Conservation (phyloP, 1,140 invertebrate genomes). For the Drosophila lowei region DNA sequence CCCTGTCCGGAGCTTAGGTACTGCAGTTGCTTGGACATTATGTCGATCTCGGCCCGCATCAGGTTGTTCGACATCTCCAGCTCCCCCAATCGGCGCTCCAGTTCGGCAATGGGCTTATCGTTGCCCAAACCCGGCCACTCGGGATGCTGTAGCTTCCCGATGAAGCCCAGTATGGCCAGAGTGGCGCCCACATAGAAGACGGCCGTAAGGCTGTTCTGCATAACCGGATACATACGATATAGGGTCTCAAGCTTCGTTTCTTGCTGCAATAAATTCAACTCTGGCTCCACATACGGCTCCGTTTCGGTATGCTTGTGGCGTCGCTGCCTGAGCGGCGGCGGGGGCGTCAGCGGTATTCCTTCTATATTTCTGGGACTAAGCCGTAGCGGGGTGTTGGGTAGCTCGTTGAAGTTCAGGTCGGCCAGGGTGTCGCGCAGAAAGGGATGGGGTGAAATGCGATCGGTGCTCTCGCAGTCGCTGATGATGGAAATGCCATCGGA, state of each 20-base stretch:
- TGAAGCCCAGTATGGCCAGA: slow-evolving; percentile 62
- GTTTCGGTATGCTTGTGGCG: slow-evolving; percentile 1
- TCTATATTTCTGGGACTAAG: slow-evolving; percentile 3
- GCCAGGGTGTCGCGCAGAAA: slow-evolving; percentile 59
- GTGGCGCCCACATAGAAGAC: slow-evolving; percentile 66
- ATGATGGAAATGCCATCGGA: slow-evolving; percentile 82
- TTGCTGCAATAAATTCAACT: neutral
- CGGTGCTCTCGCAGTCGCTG: slow-evolving; percentile 77
- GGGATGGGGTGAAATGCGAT: slow-evolving; percentile 70
- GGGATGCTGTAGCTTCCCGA: slow-evolving; percentile 66
- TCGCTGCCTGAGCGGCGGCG: neutral
- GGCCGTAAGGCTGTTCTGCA: slow-evolving; percentile 59
- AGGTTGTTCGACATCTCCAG: slow-evolving; percentile 76
- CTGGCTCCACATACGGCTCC: neutral
- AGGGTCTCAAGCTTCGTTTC: slow-evolving; percentile 7
- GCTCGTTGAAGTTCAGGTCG: slow-evolving; percentile 47
- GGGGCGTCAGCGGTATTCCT: slow-evolving; percentile 1
- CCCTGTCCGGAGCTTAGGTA: slow-evolving; percentile 50
- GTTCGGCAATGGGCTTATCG: slow-evolving; percentile 29
- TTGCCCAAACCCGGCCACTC: slow-evolving; percentile 55
- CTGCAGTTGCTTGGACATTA: slow-evolving; percentile 72
- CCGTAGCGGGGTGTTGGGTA: slow-evolving; percentile 24
- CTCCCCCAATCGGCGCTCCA: slow-evolving; percentile 68
- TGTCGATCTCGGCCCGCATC: slow-evolving; percentile 76
- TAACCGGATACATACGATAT: slow-evolving; percentile 27